Evolutionary conservation across 2,113 vertebrate genomes (phyloP).

Genomic region (Protobothrops flavoviridis): DNA sequence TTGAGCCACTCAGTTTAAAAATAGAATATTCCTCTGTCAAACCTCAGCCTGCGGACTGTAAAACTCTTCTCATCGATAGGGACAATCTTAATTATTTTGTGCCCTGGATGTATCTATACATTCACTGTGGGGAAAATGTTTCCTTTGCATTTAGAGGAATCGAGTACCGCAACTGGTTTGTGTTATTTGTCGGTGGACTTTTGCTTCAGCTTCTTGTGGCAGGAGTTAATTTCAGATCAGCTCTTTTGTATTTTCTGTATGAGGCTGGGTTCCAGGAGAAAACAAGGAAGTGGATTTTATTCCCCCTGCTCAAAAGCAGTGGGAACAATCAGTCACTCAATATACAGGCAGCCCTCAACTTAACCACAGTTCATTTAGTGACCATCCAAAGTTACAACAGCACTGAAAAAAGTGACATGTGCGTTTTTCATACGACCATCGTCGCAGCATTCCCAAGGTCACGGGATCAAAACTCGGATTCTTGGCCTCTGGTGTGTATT

Average conservation of each 20-base stretch:
- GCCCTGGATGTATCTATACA: neutral
- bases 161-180: neutral
- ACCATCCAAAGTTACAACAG: rapidly evolving
- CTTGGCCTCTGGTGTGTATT: neutral
- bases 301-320: neutral
- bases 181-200: neutral
- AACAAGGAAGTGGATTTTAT: neutral
- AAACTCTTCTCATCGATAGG: neutral
- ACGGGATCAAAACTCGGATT: neutral
- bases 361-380: neutral
- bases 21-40: rapidly evolving
- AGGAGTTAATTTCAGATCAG: neutral
- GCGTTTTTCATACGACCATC: neutral
- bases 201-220: neutral
- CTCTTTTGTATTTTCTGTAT: neutral
- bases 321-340: neutral
- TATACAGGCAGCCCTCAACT: neutral
- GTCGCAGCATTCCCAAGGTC: neutral
- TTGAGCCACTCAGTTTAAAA: neutral
- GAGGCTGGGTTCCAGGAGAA: neutral
- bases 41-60: neutral
- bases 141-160: neutral
- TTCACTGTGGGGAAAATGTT: rapidly evolving
- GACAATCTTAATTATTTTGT: neutral
- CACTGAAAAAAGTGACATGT: neutral